Evolutionary conservation across 2,888 invertebrate genomes (phyloP).

Genomic region (Lobophora halterata): DNA sequence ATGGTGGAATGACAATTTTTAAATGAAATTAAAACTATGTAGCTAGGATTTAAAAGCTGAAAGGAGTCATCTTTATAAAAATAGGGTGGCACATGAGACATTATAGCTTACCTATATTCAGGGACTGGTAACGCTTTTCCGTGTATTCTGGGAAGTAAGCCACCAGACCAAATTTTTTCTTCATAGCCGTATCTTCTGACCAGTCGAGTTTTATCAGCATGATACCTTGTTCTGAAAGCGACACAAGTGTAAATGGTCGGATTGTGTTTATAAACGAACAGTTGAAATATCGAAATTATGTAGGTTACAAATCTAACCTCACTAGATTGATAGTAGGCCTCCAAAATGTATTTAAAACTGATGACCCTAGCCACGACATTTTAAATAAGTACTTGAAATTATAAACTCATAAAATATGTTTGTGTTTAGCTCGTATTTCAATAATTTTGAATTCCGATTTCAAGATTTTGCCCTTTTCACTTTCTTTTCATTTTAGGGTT

Average conservation of each 20-base stretch:
- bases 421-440: no score
- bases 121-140: conserved; percentile 83
- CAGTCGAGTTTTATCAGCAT: conserved; percentile 83
- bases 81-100: no score
- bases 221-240: conserved; percentile 76
- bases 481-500: no score
- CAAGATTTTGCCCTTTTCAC: no score
- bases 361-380: conserved; percentile 62
- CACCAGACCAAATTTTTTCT: conserved; percentile 84
- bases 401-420: no score
- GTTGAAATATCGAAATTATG: not conserved
- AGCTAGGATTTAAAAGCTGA: no score
- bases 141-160: conserved; percentile 85
- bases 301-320: conserved; percentile 57
- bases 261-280: not conserved
- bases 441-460: no score
- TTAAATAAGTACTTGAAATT: not conserved
- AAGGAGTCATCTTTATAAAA: no score
- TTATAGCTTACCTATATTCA: conserved; percentile 82
- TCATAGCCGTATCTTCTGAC: conserved; percentile 86
- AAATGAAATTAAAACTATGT: no score
- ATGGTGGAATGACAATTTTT: no score
- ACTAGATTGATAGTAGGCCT: conserved; percentile 60
- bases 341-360: conserved; percentile 60
- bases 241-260: no score